Evolutionary conservation across 2,797 vertebrate genomes (phyloP), one percentile per base, ranked within the genome.

Genomic region (Lycodopsis pacificus): DNA sequence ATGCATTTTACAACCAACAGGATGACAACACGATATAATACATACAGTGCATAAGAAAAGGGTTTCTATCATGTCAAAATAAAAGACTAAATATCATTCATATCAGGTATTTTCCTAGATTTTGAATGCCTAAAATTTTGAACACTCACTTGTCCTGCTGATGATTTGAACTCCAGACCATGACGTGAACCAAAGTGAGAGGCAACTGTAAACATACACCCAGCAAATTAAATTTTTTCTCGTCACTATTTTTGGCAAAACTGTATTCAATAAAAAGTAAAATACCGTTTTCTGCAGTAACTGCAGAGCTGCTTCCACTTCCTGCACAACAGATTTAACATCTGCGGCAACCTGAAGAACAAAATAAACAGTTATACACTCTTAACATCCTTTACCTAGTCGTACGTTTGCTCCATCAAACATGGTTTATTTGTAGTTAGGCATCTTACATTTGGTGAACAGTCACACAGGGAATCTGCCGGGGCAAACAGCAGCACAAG

Each of bases 401-500:
- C n/a, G 13, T 19, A 54, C 14, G 2, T 12, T 25, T 12, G 4
- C 53, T 7, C 13, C 6, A 17, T 13, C 20, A 20, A 51, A 32
- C 0, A n/a, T 2, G 9, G 25, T 65, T 68, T 74, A 53, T 4
- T 25, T 40, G 14, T 30, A n/a, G 51, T 6, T n/a, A 65, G 0
- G 12, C 56, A 27, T 70, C 88, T 83, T 80, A 95, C 95, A 75
- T 94, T 83, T 68, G 82, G 80, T 48, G 94, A 86, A 65, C 93
- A 95, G 71, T 82, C 46, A 70, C 92, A 93, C 19, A 89, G 30
- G 38, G 88, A 85, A 77, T 94, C 93, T 77, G 86, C 78, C 0
- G 88, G 76, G 13, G 94, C 86, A 63, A 95, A 93, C 65, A 96
- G 42, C 72, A 96, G 76, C 65, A 94, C 77, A 14, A 95, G 73